Percentiles rank a stretch among this genome's conserved stretches.
Evolutionary conservation across 30 jellyfish, hydroid and myxozoan genomes (phyloP).

Genomic region (Mastigias papua): DNA sequence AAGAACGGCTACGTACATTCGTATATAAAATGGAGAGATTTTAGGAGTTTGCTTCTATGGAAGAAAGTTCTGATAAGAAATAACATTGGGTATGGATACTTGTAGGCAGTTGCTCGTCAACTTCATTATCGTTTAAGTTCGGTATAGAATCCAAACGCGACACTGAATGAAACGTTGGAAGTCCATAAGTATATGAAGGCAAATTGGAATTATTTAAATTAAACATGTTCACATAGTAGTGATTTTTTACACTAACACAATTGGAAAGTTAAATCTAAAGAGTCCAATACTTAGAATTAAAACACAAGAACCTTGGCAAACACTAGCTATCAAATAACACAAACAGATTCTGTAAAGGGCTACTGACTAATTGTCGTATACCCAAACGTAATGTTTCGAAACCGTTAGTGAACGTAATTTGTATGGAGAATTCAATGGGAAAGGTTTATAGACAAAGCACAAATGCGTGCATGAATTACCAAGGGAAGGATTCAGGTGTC

Average conservation of each 20-base stretch:
- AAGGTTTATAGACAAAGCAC: neutral
- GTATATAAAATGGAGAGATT: neutral
- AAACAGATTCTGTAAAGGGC: neutral
- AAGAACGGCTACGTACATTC: no score
- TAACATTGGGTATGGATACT: neutral
- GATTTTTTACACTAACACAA: neutral
- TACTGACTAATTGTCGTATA: neutral
- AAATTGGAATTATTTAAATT: no score
- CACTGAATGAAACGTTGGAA: neutral
- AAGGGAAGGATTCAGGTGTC: neutral
- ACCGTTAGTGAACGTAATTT: neutral
- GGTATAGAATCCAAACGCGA: neutral
- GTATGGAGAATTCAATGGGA: neutral
- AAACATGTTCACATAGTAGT: neutral
- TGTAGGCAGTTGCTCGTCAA: neutral
- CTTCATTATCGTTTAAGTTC: neutral
- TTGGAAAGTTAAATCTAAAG: neutral
- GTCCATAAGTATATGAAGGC: no score
- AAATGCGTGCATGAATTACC: neutral
- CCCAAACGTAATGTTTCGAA: neutral
- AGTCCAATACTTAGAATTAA: neutral
- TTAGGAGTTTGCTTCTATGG: neutral
- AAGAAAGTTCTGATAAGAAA: neutral
- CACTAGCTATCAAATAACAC: neutral
- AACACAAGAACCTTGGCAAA: neutral